Percentiles rank a stretch among this genome's conserved stretches.
Evolutionary conservation across 2,797 vertebrate genomes (phyloP).

Genomic region (Prunella strophiata): DNA sequence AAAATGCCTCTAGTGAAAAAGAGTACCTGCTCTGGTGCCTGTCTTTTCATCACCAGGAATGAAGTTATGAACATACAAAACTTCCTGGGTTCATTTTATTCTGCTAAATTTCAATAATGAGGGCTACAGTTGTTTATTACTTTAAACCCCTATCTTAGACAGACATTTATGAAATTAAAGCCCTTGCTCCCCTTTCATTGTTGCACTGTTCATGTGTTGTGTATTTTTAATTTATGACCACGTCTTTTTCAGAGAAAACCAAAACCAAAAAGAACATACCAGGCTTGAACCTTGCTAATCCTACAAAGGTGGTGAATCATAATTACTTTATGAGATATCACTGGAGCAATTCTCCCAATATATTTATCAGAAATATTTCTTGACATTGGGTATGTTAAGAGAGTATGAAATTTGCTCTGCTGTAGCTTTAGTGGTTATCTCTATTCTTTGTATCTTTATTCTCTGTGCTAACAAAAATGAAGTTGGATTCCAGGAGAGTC

Average conservation of each 20-base stretch:
- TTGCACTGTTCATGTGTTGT: neutral
- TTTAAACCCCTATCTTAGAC: neutral
- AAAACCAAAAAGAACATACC: neutral
- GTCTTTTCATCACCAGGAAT: neutral
- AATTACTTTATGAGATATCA: neutral
- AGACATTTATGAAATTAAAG: neutral
- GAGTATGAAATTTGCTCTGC: neutral
- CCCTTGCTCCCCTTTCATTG: neutral
- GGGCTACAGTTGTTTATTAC: neutral
- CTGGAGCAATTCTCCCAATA: neutral
- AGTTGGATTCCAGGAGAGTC: neutral
- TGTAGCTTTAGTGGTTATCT: neutral
- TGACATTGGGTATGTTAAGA: neutral
- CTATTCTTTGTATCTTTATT: neutral
- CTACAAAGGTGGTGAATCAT: neutral
- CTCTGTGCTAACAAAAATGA: neutral
- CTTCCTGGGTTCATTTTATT: neutral
- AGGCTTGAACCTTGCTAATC: neutral
- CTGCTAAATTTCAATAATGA: neutral
- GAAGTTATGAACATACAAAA: neutral
- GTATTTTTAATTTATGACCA: conserved; percentile 10
- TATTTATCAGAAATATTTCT: conserved; percentile 8
- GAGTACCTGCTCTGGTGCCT: neutral
- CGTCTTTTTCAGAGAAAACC: neutral
- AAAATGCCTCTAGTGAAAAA: neutral